Conservation (phyloP, 2,888 invertebrate species). For the Molanna angustata region DNA sequence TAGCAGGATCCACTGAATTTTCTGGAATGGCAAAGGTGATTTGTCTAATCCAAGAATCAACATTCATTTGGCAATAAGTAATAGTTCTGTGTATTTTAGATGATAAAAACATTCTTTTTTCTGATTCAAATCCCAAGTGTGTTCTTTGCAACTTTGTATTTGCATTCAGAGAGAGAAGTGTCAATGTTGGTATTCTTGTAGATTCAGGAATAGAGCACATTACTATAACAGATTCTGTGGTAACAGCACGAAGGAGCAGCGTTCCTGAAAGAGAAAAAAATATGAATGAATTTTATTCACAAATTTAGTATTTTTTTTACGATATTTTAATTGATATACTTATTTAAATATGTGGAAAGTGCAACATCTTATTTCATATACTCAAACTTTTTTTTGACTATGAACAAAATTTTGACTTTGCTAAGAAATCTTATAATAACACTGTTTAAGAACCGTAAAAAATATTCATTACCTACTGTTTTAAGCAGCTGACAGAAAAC, state of each 20-base stretch:
- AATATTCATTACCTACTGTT: too few relatives aligned
- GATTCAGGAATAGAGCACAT: conserved; percentile 61
- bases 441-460: too few relatives aligned
- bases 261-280: conserved; percentile 50
- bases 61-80: conserved; percentile 62
- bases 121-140: conserved; percentile 60
- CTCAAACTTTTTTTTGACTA: too few relatives aligned
- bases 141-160: conserved; percentile 51
- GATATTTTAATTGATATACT: too few relatives aligned
- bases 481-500: too few relatives aligned
- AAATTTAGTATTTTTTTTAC: too few relatives aligned
- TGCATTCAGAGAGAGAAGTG: conserved; percentile 49
- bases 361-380: too few relatives aligned
- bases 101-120: conserved; percentile 62
- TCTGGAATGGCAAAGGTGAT: conserved; percentile 51
- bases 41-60: conserved; percentile 63
- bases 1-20: conserved; percentile 40
- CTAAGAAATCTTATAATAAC: too few relatives aligned
- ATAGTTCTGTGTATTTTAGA: conserved; percentile 63
- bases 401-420: too few relatives aligned
- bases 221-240: conserved; percentile 63
- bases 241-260: conserved; percentile 59
- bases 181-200: conserved; percentile 50
- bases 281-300: too few relatives aligned
- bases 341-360: too few relatives aligned